Evolutionary conservation across 2,113 vertebrate genomes (phyloP).

Genomic region (Proteles cristata): DNA sequence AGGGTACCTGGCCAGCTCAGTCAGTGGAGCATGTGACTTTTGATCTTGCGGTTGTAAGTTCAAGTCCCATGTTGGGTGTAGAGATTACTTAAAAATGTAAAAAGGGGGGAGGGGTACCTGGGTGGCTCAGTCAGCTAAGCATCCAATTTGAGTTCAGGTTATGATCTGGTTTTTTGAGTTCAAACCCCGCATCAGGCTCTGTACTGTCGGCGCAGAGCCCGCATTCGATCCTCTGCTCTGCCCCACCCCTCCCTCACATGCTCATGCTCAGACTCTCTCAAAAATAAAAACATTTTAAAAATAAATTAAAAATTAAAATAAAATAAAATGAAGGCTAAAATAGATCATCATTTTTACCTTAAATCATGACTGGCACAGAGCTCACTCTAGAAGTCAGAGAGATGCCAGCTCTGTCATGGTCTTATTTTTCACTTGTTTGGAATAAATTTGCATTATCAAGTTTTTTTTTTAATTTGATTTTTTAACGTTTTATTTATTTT

Average conservation of each 20-base stretch:
- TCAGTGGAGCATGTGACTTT: not conserved
- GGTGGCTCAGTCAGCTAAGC: no score
- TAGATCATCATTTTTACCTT: not conserved
- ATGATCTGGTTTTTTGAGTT: no score
- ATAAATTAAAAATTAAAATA: not conserved
- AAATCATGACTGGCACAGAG: not conserved
- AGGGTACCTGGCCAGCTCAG: not conserved
- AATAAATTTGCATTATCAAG: slow-evolving; percentile 16
- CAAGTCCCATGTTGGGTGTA: not conserved
- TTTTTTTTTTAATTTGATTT: not conserved
- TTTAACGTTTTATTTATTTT: no score
- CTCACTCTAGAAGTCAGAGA: not conserved
- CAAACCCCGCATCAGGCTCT: no score
- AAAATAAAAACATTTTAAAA: not conserved
- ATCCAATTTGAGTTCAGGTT: no score
- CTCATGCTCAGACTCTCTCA: not conserved
- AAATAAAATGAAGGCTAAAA: not conserved
- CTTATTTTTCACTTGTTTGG: not conserved
- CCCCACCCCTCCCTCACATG: no score
- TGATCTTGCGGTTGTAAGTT: not conserved
- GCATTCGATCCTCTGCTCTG: no score
- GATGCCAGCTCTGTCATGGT: not conserved
- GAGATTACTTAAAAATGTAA: not conserved
- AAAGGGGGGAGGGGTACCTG: not conserved
- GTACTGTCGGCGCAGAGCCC: no score